Conservation (phyloP, 2,113 vertebrate genomes). For the Grammomys dolichurus region DNA sequence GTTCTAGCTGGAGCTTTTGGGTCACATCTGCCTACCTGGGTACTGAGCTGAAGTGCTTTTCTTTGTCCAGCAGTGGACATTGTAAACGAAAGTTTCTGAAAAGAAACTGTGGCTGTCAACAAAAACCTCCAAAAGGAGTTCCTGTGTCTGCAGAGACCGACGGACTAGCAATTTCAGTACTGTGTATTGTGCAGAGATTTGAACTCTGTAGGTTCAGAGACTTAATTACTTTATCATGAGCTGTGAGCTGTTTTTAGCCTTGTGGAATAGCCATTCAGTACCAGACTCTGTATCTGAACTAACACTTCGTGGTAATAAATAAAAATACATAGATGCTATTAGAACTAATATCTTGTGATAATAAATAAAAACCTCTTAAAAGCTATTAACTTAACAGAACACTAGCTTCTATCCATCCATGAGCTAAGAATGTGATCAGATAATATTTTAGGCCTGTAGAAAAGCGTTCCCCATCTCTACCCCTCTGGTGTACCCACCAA, state of each 20-base stretch:
- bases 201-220: background rate
- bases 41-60: background rate
- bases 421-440: background rate
- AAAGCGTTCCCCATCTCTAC: background rate
- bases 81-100: background rate
- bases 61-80: background rate
- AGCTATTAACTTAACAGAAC: background rate
- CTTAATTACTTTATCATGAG: background rate
- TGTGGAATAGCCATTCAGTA: background rate
- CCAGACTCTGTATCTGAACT: background rate
- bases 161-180: background rate
- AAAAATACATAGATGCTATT: background rate
- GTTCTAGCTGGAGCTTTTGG: background rate
- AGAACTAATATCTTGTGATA: too few species aligned
- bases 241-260: background rate
- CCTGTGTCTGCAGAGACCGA: background rate
- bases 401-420: background rate
- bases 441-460: too few species aligned
- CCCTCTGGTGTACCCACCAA: background rate
- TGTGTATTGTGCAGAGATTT: background rate
- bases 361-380: background rate
- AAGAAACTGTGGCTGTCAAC: background rate
- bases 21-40: fast-evolving
- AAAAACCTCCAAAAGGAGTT: background rate
- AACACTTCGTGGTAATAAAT: background rate